Evolutionary conservation across 1,140 invertebrate species (phyloP).

Genomic region (Calephelis nemesis): DNA sequence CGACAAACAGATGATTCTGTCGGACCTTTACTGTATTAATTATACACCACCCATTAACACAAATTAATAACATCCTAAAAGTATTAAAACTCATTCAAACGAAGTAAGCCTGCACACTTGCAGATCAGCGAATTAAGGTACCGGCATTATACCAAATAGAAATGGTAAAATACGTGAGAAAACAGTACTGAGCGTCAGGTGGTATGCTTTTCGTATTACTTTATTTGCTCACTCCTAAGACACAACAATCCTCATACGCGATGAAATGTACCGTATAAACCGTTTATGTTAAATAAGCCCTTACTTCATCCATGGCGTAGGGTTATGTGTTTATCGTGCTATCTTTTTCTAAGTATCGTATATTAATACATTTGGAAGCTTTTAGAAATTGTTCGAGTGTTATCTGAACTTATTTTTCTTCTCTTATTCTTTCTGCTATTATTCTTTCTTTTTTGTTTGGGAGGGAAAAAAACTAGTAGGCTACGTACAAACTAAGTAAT

Average conservation of each 20-base stretch:
- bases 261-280: conserved; percentile 49
- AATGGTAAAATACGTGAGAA: conserved; percentile 63
- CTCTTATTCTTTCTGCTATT: too few species aligned
- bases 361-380: conserved; percentile 4
- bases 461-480: too few species aligned
- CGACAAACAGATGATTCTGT: too few species aligned
- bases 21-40: too few species aligned
- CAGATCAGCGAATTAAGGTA: conserved; percentile 64
- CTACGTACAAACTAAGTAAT: too few species aligned
- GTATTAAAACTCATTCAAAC: not conserved
- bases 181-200: conserved; percentile 47
- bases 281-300: conserved; percentile 56
- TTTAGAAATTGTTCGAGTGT: not conserved
- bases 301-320: conserved; percentile 55
- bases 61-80: too few species aligned
- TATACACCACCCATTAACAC: too few species aligned
- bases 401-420: not conserved
- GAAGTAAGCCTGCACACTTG: conserved; percentile 38
- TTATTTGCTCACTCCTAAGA: conserved; percentile 62
- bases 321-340: conserved; percentile 30
- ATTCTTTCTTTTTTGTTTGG: too few species aligned
- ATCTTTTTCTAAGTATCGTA: conserved; percentile 9
- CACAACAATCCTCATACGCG: conserved; percentile 51
- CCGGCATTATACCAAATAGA: conserved; percentile 37
- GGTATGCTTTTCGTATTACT: conserved; percentile 49